These are phyloP conservation scores for Forficula auricularia DNA, from an alignment of 1,140 invertebrate genomes.

Conservation along the genomic window DNA sequence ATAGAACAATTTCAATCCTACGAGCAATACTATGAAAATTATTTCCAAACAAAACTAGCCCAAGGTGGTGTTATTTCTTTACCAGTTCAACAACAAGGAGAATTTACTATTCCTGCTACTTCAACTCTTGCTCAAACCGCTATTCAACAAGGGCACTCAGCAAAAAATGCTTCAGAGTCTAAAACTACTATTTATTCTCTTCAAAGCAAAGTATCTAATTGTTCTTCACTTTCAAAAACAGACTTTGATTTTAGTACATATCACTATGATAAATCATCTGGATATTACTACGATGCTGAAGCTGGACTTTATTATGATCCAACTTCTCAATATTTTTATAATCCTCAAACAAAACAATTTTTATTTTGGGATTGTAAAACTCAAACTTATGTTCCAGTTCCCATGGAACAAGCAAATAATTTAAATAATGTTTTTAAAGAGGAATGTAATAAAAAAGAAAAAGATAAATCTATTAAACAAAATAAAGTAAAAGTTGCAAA, in stretches of 20 bases:
- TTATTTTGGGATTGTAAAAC: slow-evolving; percentile 39
- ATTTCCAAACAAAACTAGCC: neutral
- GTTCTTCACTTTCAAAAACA: slow-evolving; percentile 11
- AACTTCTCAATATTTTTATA: slow-evolving; percentile 33
- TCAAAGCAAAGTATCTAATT: too few relatives aligned
- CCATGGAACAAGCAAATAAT: too few relatives aligned
- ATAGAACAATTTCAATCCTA: neutral
- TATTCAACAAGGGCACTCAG: too few relatives aligned
- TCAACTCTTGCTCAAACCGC: too few relatives aligned
- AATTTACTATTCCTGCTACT: too few relatives aligned
- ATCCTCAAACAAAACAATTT: slow-evolving; percentile 36
- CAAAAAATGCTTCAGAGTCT: too few relatives aligned
- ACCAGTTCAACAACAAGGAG: too few relatives aligned
- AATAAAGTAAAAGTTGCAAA: slow-evolving; percentile 40
- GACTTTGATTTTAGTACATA: slow-evolving; percentile 38
- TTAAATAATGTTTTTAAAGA: neutral
- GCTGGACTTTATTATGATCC: slow-evolving; percentile 44
- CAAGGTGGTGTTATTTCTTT: too few relatives aligned
- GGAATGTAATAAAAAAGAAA: slow-evolving; percentile 13
- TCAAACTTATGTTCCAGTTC: slow-evolving; percentile 23
- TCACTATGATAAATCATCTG: slow-evolving; percentile 39
- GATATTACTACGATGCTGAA: slow-evolving; percentile 43
- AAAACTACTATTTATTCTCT: too few relatives aligned
- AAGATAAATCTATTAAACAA: slow-evolving; percentile 15
- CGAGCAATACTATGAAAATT: neutral